A percentile compares a stretch with the other conserved stretches of the same genome.
These are phyloP conservation scores for Halyomorpha halys DNA, from an alignment of 1,140 invertebrate species.

Conservation along the genomic window DNA sequence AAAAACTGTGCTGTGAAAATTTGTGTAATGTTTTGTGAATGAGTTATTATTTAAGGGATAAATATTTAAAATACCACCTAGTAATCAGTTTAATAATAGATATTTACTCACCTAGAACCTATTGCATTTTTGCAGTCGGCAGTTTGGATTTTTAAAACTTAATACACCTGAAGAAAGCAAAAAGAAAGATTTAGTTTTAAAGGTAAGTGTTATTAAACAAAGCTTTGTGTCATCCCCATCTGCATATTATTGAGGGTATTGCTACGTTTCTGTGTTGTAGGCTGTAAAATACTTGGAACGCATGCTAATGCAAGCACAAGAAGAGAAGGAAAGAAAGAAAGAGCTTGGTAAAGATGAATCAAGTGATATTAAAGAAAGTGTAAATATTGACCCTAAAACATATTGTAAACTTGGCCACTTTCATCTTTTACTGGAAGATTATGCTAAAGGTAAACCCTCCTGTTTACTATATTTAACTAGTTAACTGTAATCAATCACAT, in stretches of 20 bases:
- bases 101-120: background rate
- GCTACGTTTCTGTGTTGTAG: constrained; percentile 34
- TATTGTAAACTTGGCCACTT: constrained; percentile 91
- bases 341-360: constrained; percentile 33
- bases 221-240: background rate
- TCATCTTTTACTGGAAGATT: constrained; percentile 81
- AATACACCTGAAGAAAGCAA: constrained; percentile 60
- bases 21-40: too few species aligned
- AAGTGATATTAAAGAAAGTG: constrained; percentile 42
- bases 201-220: constrained; percentile 40
- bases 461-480: background rate
- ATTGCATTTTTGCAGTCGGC: constrained; percentile 51
- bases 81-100: background rate
- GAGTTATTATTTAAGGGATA: too few species aligned
- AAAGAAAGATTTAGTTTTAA: constrained; percentile 65
- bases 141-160: constrained; percentile 75
- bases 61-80: background rate
- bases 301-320: constrained; percentile 60
- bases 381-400: constrained; percentile 76
- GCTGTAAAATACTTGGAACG: constrained; percentile 73
- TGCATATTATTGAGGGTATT: background rate
- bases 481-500: too few species aligned
- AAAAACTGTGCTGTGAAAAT: too few species aligned
- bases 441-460: constrained; percentile 62
- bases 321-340: constrained; percentile 38